Evolutionary conservation across 2,888 invertebrate species (phyloP), one percentile per base, ranked within the genome.

Genomic region (Clistopyga incitator): DNA sequence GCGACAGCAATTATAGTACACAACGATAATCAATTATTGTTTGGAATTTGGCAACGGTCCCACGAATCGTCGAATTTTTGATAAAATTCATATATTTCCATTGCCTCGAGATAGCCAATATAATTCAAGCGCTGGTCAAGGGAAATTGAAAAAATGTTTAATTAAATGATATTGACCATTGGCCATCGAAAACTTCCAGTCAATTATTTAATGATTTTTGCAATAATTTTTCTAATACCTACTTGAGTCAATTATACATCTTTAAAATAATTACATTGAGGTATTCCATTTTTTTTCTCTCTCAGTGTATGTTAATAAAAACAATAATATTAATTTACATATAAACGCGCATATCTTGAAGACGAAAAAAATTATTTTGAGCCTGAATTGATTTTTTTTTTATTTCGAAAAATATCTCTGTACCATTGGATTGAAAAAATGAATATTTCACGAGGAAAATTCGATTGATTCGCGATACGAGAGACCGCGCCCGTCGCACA

Each of bases 1-100:
- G 83, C 83, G 23, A 61, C 71, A 81, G 71, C 71, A n/a, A 72
- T 72, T 72, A 59, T 68, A 59, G 25, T 6, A 25, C 56, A 68
- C n/a, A 65, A 70, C 70, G 6, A 59, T 68, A n/a, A 65, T 78
- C 18, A 52, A 75, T 64, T 23, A 47, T 68, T 61, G 20, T 38
- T 52, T 25, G 61, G 34, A 29, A 61, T 68, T 67, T 52, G 64
- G 71, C 29, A 75, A 52, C 61, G 52, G 54, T 77, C 77, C 65
- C n/a, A 15, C 56, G 76, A 68, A 68, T 76, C 45, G 23, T 15
- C 23, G 50, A 80, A 80, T 80, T 47, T 54, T 52, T 23, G 18
- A 65, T 50, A 25, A 52, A 2, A 10, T 42, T 29, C 0, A 13
- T 3, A 20, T 42, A 13, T 20, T 50, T 50, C 3, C 8, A 10